Conservation (phyloP, 2,888 invertebrate species). For the Hirtodrosophila duncani region DNA sequence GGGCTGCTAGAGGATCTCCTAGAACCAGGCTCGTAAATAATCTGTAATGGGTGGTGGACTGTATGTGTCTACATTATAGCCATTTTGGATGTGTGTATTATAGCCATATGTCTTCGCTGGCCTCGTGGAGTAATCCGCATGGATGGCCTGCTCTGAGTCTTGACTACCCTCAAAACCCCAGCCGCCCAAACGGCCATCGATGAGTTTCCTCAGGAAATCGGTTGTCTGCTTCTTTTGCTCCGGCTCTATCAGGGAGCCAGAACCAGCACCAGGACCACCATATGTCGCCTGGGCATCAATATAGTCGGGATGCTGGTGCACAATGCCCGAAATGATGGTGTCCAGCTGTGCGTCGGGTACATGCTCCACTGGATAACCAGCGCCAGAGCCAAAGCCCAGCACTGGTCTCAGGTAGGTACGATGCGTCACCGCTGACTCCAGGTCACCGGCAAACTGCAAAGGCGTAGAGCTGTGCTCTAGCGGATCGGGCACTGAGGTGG, state of each 20-base stretch:
- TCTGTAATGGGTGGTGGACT: constrained; percentile 51
- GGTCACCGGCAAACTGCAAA: constrained; percentile 56
- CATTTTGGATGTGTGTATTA: constrained; percentile 51
- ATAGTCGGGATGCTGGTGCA: constrained; percentile 71
- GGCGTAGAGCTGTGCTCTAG: constrained; percentile 46
- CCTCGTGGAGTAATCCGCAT: constrained; percentile 38
- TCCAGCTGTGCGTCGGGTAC: constrained; percentile 65
- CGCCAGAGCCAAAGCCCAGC: constrained; percentile 20
- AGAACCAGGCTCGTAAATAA: constrained; percentile 58
- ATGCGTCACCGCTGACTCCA: constrained; percentile 34
- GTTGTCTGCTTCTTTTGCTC: constrained; percentile 67
- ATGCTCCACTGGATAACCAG: constrained; percentile 54
- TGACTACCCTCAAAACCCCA: constrained; percentile 53
- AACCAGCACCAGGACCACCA: constrained; percentile 12
- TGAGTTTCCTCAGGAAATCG: constrained; percentile 64
- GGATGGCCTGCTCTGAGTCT: constrained; percentile 43
- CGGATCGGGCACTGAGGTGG: constrained; percentile 60
- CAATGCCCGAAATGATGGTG: constrained; percentile 68
- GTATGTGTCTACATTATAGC: constrained; percentile 54
- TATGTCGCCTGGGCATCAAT: constrained; percentile 52
- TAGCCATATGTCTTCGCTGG: constrained; percentile 56
- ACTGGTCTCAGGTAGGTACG: constrained; percentile 18
- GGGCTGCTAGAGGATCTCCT: background rate
- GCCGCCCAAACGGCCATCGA: constrained; percentile 60
- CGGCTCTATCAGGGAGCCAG: constrained; percentile 63